Evolutionary conservation across 2,113 vertebrate species (phyloP).

Genomic region (Excalfactoria chinensis): DNA sequence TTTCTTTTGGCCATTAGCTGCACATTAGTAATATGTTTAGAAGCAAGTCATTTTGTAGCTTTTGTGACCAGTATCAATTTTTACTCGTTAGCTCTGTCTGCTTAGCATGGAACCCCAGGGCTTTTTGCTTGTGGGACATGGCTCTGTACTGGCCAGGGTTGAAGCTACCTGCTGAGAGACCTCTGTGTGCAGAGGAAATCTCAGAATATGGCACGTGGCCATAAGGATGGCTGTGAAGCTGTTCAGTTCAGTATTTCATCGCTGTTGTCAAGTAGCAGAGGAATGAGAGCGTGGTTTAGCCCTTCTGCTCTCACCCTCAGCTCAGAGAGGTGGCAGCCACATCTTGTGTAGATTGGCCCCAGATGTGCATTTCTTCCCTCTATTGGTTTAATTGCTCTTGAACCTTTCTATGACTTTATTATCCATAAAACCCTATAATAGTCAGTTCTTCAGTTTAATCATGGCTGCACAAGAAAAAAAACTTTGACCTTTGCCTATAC

Average conservation of each 20-base stretch:
- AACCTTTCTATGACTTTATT: background rate
- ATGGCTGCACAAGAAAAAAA: background rate
- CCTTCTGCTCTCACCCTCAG: background rate
- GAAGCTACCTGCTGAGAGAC: background rate
- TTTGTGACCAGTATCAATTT: background rate
- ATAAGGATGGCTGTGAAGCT: background rate
- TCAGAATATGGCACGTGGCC: background rate
- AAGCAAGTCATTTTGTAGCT: background rate
- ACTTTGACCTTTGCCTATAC: background rate
- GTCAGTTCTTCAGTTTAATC: background rate
- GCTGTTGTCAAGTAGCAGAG: background rate
- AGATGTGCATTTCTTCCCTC: background rate
- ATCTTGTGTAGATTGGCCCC: background rate
- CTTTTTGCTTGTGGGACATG: background rate
- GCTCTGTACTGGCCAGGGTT: background rate
- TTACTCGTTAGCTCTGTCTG: background rate
- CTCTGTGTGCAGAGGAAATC: background rate
- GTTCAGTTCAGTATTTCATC: background rate
- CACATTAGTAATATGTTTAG: background rate
- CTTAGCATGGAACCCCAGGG: background rate
- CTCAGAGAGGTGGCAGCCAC: fast-evolving
- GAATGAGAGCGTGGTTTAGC: background rate
- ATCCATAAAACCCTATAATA: background rate
- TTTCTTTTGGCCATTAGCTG: background rate
- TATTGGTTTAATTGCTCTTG: conserved; percentile 42